Percentiles rank a stretch among this genome's conserved stretches.
These are phyloP conservation scores for Polyommatus iphigenia DNA, from an alignment of 2,888 invertebrate species.

Conservation along the genomic window DNA sequence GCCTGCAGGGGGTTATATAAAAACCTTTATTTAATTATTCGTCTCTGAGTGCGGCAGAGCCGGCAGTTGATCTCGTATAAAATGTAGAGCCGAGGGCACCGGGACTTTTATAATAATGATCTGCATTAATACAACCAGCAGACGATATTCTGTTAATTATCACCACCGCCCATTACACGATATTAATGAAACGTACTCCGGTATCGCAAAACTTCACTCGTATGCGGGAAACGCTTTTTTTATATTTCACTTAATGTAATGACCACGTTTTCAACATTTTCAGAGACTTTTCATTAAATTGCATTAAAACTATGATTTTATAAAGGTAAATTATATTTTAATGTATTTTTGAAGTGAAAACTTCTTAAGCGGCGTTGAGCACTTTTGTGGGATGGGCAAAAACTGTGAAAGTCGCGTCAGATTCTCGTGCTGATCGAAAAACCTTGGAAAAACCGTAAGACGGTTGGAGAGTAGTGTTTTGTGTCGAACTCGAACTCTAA, in stretches of 20 bases:
- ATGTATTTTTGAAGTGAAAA: too few relatives aligned
- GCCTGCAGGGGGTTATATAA: too few relatives aligned
- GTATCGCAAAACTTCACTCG: slow-evolving; percentile 5
- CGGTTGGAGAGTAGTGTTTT: too few relatives aligned
- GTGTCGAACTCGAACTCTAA: too few relatives aligned
- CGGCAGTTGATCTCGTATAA: not conserved
- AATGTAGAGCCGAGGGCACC: not conserved
- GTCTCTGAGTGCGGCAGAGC: too few relatives aligned
- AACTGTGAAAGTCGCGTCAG: too few relatives aligned
- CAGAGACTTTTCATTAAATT: not conserved
- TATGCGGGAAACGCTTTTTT: not conserved
- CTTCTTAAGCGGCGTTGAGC: too few relatives aligned
- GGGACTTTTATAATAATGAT: not conserved
- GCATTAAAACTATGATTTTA: not conserved
- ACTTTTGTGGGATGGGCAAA: too few relatives aligned
- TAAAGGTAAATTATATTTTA: not conserved
- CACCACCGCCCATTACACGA: not conserved
- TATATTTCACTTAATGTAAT: not conserved
- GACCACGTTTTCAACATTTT: not conserved
- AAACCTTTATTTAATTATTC: too few relatives aligned
- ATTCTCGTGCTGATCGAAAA: too few relatives aligned
- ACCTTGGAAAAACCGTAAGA: too few relatives aligned
- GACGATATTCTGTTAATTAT: not conserved
- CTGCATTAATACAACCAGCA: not conserved
- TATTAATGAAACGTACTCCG: not conserved